A percentile compares a stretch with the other conserved stretches of the same genome.
Evolutionary conservation across 2,113 vertebrate genomes (phyloP).

Genomic region (Turnix velox): DNA sequence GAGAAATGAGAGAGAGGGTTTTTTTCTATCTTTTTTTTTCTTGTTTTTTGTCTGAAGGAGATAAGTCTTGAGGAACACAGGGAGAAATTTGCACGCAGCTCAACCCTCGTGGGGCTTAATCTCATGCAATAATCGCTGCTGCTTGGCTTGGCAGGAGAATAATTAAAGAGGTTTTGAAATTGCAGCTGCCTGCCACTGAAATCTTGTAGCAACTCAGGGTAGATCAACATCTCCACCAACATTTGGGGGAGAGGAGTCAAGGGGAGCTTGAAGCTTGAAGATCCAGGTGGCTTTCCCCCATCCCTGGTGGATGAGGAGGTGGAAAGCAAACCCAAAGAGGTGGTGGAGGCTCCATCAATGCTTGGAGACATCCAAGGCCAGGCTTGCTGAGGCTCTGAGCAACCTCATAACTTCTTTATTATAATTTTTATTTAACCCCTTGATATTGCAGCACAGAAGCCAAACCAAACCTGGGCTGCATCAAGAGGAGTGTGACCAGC

Average conservation of each 20-base stretch:
- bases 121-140: not conserved
- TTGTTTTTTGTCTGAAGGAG: not conserved
- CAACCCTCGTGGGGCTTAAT: not conserved
- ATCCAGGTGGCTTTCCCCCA: not conserved
- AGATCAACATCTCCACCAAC: not conserved
- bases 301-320: not conserved
- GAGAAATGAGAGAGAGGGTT: no score
- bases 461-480: no score
- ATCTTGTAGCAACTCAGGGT: not conserved
- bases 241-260: not conserved
- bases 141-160: not conserved
- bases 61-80: not conserved
- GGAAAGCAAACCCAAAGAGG: no score
- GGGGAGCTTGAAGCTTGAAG: not conserved
- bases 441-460: no score
- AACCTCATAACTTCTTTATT: no score
- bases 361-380: no score
- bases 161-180: constrained; percentile 13
- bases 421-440: no score
- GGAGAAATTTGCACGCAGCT: not conserved
- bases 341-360: no score
- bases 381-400: no score
- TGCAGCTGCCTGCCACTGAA: not conserved
- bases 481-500: no score
- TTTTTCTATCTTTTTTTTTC: no score